These are phyloP conservation scores for Acronicta psi DNA, from an alignment of 2,888 invertebrate genomes.

Conservation along the genomic window DNA sequence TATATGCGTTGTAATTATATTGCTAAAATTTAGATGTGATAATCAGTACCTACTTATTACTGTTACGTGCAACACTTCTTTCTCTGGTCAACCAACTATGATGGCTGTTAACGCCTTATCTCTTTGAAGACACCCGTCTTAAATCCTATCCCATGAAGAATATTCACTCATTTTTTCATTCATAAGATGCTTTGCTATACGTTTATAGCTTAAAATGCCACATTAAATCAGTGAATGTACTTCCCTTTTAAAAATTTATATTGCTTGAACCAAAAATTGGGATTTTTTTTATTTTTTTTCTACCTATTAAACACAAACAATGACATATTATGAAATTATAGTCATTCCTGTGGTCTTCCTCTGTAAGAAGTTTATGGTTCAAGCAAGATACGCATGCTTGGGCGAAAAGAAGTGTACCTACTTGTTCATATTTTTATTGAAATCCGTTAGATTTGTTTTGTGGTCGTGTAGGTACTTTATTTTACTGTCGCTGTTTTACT, in stretches of 20 bases:
- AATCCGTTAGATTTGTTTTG: constrained; percentile 77
- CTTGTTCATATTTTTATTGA: constrained; percentile 60
- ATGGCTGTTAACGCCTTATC: constrained; percentile 81
- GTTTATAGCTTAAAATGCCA: constrained; percentile 5
- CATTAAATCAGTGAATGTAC: constrained; percentile 66
- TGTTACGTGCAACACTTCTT: constrained; percentile 78
- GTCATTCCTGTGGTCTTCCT: constrained; percentile 34
- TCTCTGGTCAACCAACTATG: constrained; percentile 80
- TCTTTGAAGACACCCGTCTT: constrained; percentile 63
- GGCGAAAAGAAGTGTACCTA: constrained; percentile 87
- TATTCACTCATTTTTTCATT: constrained; percentile 60
- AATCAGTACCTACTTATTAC: constrained; percentile 80
- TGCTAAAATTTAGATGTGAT: constrained; percentile 80
- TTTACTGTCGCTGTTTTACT: constrained; percentile 79
- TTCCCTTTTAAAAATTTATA: constrained; percentile 60
- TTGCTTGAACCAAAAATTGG: constrained; percentile 77
- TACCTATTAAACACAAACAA: constrained; percentile 13
- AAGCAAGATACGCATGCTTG: constrained; percentile 83
- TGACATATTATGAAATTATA: constrained; percentile 1
- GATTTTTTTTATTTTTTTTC: constrained; percentile 1
- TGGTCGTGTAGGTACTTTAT: constrained; percentile 76
- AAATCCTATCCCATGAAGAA: constrained; percentile 62
- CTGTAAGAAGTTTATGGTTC: constrained; percentile 72
- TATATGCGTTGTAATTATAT: constrained; percentile 78
- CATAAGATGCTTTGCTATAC: neutral